Percentiles rank a stretch among this genome's conserved stretches.
These are phyloP conservation scores for Thelaira solivaga DNA, from an alignment of 2,888 invertebrate species.

Conservation along the genomic window DNA sequence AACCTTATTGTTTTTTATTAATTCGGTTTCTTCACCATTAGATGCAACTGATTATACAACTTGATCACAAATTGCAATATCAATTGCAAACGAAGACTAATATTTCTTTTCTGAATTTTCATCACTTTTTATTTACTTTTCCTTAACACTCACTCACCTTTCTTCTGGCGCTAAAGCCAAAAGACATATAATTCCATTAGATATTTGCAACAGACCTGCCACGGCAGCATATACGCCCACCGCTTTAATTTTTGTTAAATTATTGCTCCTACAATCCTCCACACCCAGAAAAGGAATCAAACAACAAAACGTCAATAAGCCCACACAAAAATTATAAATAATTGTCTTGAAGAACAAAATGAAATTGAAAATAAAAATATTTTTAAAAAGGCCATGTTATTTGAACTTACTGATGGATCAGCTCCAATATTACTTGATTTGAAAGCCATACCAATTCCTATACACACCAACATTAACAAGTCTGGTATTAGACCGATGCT, in stretches of 20 bases:
- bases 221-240: conserved; percentile 27
- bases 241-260: conserved; percentile 40
- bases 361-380: not conserved
- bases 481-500: conserved; percentile 28
- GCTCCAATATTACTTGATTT: conserved; percentile 48
- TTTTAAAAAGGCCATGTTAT: not conserved
- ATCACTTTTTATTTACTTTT: not conserved
- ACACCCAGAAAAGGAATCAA: conserved; percentile 17
- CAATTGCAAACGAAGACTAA: too few relatives aligned
- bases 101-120: too few relatives aligned
- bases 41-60: too few relatives aligned
- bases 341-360: conserved; percentile 43
- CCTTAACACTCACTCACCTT: conserved; percentile 9
- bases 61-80: too few relatives aligned
- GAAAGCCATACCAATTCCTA: conserved; percentile 24
- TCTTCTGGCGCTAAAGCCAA: conserved; percentile 49
- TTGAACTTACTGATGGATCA: conserved; percentile 56
- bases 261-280: conserved; percentile 45
- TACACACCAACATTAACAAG: conserved; percentile 19
- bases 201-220: conserved; percentile 58
- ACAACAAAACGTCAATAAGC: conserved; percentile 33
- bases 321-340: conserved; percentile 58
- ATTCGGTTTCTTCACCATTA: too few relatives aligned
- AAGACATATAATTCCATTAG: conserved; percentile 49
- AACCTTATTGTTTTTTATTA: too few relatives aligned